Evolutionary conservation across 2,113 vertebrate species (phyloP), one percentile per base, ranked within the genome.

Genomic region (Muscicapa adusta): DNA sequence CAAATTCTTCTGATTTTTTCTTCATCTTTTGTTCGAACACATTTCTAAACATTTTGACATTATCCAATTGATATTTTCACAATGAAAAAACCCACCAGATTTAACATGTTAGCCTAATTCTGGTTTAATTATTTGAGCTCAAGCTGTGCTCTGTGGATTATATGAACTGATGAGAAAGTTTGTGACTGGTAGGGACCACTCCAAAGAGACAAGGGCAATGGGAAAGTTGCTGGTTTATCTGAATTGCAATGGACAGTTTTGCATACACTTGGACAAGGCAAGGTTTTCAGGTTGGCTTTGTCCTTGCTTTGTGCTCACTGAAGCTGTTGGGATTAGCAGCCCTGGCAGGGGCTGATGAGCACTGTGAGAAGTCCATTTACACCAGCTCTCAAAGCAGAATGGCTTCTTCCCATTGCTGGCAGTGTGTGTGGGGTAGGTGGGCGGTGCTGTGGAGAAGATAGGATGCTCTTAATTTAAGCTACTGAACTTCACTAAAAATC

Each of bases 201-300:
- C 26, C 7, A 26, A 19, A 33, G 26, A 61, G 8, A 6, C 14
- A 20, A 56, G 8, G 8, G 25, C 12, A 33, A 5, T 29, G n/a
- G 9, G 34, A 45, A 54, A 73, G 3, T 12, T 65, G 18, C 7
- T 42, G 60, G 2, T 48, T 88, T 77, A 34, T 24, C 26, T 24
- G 33, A 17, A 45, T 79, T 12, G 4, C 12, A 36, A 2, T 13
- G 10, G 45, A 31, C 5, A 28, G 12, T 38, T 73, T 33, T 45
- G 23, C 15, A 3, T 0, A 0, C 8, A 8, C 10, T 34, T 50
- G 19, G 19, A 28, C 6, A 43, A 62, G 51, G 26, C 8, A 43
- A 57, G 14, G 20, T 73, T 87, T 93, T 83, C n/a, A 58, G 60
- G 7, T 17, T 2, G 5, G 38, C 8, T 50, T 76, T 47, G 34